These are phyloP conservation scores for Drosophila yooni DNA, from an alignment of 2,888 invertebrate species.

Conservation along the genomic window DNA sequence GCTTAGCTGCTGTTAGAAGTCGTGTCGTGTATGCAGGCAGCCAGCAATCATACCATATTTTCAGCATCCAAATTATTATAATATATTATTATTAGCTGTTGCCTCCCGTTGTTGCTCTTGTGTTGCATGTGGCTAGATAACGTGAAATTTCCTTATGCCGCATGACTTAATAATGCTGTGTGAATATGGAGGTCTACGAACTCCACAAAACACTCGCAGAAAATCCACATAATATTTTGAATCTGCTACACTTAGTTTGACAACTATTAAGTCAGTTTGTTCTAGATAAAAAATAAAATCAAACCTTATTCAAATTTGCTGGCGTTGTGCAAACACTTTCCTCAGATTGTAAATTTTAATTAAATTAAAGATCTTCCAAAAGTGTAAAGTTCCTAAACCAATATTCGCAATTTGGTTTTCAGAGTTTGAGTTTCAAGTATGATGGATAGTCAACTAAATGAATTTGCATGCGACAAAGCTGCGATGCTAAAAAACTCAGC, in stretches of 20 bases:
- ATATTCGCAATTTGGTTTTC: background rate
- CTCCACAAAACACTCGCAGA: background rate
- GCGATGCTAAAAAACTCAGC: conserved; percentile 67
- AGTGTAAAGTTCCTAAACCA: background rate
- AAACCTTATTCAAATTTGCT: no score
- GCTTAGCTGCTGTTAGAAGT: conserved; percentile 59
- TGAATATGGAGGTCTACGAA: conserved; percentile 36
- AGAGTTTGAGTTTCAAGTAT: conserved; percentile 28
- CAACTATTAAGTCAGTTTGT: background rate
- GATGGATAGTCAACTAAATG: conserved; percentile 71
- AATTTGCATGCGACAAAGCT: conserved; percentile 71
- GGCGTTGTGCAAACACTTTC: background rate
- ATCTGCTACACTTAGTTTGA: no score
- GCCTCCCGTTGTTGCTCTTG: conserved; percentile 24
- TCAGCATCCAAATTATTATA: conserved; percentile 84
- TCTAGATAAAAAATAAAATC: background rate
- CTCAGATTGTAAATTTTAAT: background rate
- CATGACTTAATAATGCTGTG: conserved; percentile 53
- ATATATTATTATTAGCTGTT: conserved; percentile 83
- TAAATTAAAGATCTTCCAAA: background rate
- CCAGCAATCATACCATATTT: conserved; percentile 82
- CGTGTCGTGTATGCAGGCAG: conserved; percentile 55
- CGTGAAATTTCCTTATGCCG: conserved; percentile 37
- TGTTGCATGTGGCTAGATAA: conserved; percentile 58
- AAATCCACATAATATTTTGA: background rate